Evolutionary conservation across 2,888 invertebrate species (phyloP).

Genomic region (Aporophyla lueneburgensis): DNA sequence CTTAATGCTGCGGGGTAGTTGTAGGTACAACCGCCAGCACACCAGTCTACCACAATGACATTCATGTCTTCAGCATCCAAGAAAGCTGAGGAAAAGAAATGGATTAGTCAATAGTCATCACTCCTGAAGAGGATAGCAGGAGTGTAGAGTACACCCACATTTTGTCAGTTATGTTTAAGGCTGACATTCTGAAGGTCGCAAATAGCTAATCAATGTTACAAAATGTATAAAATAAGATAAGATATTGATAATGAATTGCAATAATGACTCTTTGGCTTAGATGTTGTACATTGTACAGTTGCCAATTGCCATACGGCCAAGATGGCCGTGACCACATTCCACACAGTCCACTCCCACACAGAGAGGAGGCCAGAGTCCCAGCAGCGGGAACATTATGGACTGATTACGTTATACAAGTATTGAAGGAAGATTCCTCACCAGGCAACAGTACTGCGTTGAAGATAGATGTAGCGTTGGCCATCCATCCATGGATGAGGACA

Average conservation of each 20-base stretch:
- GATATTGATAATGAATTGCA: too few species aligned
- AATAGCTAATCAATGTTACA: too few species aligned
- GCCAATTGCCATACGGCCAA: too few species aligned
- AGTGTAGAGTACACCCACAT: too few species aligned
- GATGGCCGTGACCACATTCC: too few species aligned
- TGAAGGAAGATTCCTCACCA: background rate
- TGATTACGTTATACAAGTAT: background rate
- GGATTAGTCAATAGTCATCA: background rate
- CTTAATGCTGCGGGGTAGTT: background rate
- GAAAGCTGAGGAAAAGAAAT: constrained; percentile 12
- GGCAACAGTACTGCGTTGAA: constrained; percentile 1
- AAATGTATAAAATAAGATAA: too few species aligned
- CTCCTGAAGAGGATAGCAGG: too few species aligned
- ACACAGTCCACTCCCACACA: background rate
- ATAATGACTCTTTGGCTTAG: too few species aligned
- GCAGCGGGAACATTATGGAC: background rate
- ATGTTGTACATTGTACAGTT: background rate
- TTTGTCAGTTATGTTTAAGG: too few species aligned
- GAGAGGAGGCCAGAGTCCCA: background rate
- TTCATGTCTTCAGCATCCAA: constrained; percentile 23
- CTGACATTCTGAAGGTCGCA: too few species aligned
- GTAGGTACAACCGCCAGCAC: background rate
- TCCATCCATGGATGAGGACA: constrained; percentile 17
- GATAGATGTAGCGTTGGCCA: background rate
- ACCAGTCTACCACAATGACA: constrained; percentile 27